Percentiles rank a stretch among this genome's conserved stretches.
Evolutionary conservation across 2,888 invertebrate genomes (phyloP).

Genomic region (Drosophila picticornis): DNA sequence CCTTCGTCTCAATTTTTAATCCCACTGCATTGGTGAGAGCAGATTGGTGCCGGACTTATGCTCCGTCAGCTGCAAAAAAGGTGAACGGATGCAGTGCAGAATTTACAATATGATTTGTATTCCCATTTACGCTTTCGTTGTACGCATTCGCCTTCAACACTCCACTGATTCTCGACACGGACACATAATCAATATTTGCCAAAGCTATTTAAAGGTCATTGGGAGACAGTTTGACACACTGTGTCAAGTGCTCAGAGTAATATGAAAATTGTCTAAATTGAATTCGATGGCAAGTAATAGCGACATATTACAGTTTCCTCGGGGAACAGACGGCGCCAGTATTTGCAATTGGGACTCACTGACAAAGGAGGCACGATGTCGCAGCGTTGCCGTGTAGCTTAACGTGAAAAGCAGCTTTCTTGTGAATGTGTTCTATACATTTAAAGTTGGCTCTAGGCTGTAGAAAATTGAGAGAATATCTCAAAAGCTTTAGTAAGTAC

Average conservation of each 20-base stretch:
- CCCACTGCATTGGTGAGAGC: conserved; percentile 30
- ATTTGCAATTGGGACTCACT: conserved; percentile 6
- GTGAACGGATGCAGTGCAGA: conserved; percentile 57
- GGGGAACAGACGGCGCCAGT: neutral
- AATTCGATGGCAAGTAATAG: conserved; percentile 26
- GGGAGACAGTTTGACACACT: conserved; percentile 41
- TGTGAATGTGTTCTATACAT: neutral
- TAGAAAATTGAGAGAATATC: neutral
- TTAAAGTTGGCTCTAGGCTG: neutral
- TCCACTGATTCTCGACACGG: neutral
- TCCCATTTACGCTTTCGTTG: conserved; percentile 27
- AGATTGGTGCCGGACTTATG: conserved; percentile 45
- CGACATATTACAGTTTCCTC: conserved; percentile 1
- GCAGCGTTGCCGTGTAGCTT: neutral
- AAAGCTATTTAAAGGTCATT: conserved; percentile 57
- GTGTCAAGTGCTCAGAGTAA: conserved; percentile 22
- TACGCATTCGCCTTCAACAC: neutral
- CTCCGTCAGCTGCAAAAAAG: conserved; percentile 53
- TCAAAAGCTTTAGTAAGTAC: neutral
- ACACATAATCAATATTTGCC: conserved; percentile 71
- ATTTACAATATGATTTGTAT: conserved; percentile 36
- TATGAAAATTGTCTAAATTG: conserved; percentile 48
- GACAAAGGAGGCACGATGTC: neutral
- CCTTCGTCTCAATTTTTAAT: conserved; percentile 66
- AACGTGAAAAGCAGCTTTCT: conserved; percentile 4